Conservation (phyloP, 2,113 vertebrate species). For the Balaenoptera acutorostrata region DNA sequence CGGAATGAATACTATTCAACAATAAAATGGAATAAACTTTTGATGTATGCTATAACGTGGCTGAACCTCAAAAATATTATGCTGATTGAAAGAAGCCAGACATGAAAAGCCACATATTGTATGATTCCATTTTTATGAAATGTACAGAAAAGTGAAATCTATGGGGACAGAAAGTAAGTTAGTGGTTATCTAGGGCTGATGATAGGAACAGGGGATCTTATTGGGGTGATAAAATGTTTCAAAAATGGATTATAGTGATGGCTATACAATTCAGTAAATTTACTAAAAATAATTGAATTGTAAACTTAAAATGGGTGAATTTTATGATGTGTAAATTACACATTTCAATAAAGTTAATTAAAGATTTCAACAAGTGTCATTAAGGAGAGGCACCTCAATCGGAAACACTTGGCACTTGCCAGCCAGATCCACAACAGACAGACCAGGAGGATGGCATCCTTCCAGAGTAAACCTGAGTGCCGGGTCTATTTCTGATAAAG, state of each 20-base stretch:
- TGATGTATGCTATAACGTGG: neutral
- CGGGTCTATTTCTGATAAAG: neutral
- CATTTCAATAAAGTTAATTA: neutral
- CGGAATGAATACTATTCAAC: neutral
- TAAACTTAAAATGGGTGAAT: neutral
- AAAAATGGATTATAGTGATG: neutral
- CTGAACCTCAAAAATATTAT: neutral
- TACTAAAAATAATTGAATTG: neutral
- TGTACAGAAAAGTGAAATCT: neutral
- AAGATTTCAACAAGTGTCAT: neutral
- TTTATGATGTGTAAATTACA: neutral
- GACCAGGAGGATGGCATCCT: neutral
- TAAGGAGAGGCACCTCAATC: neutral
- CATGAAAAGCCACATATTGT: neutral
- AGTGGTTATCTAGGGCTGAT: neutral
- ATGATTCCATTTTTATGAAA: neutral
- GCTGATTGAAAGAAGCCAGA: neutral
- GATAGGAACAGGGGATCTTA: neutral
- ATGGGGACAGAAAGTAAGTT: neutral
- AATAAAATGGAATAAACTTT: neutral
- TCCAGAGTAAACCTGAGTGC: neutral
- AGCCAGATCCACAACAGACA: neutral
- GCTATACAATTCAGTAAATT: neutral
- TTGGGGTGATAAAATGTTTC: neutral
- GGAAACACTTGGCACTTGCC: neutral